Percentiles rank a stretch among this genome's conserved stretches.
These are phyloP conservation scores for Campopleginae sp. DNA, from an alignment of 2,888 invertebrate genomes.

Conservation along the genomic window DNA sequence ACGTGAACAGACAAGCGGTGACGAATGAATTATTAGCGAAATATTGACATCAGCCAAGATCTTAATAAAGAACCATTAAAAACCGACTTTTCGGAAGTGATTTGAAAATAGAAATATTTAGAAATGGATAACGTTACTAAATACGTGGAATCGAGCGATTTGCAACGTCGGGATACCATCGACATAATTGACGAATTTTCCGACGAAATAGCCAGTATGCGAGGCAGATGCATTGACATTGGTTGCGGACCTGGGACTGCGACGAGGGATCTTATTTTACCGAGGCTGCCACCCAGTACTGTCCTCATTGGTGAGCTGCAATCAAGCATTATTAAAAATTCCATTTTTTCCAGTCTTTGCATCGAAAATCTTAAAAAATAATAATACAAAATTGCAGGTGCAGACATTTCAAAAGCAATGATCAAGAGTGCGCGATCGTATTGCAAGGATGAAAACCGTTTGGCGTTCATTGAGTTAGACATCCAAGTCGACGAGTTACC, in stretches of 20 bases:
- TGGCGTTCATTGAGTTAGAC: slow-evolving; percentile 85
- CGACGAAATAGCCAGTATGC: slow-evolving; percentile 80
- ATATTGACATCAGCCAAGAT: background rate
- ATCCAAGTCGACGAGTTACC: slow-evolving; percentile 86
- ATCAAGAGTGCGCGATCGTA: slow-evolving; percentile 87
- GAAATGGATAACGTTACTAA: slow-evolving; percentile 76
- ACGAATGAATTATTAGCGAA: background rate
- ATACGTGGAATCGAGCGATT: slow-evolving; percentile 88
- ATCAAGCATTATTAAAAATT: background rate
- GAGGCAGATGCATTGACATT: slow-evolving; percentile 86
- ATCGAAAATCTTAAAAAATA: background rate
- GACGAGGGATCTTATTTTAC: slow-evolving; percentile 87
- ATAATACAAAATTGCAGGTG: slow-evolving; percentile 84
- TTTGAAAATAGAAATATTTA: background rate
- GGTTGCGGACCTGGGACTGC: slow-evolving; percentile 92
- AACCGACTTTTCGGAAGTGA: background rate
- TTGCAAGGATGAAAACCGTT: slow-evolving; percentile 85
- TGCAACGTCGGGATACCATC: slow-evolving; percentile 89
- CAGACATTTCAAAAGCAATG: slow-evolving; percentile 91
- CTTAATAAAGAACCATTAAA: background rate
- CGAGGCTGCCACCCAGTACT: slow-evolving; percentile 86
- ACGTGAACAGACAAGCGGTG: background rate
- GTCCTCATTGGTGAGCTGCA: slow-evolving; percentile 79
- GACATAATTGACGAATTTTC: slow-evolving; percentile 88
- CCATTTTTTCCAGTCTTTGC: background rate